These are phyloP conservation scores for Morpho helenor DNA, from an alignment of 2,888 invertebrate genomes.

Conservation along the genomic window DNA sequence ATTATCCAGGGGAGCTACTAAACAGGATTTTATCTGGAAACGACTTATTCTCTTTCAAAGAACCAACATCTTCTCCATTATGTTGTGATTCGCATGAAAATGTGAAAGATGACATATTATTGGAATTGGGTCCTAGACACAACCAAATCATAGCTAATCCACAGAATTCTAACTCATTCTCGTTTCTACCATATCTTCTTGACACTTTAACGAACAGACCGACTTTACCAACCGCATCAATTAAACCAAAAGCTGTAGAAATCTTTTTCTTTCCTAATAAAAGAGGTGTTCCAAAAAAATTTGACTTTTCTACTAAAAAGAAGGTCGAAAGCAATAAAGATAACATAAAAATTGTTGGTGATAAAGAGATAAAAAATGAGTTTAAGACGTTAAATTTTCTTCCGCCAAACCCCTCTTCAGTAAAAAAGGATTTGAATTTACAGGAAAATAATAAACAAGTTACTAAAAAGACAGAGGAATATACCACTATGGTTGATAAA, in stretches of 20 bases:
- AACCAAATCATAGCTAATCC: slow-evolving; percentile 23
- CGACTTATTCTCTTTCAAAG: slow-evolving; percentile 49
- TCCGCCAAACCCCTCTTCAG: slow-evolving; percentile 32
- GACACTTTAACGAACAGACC: slow-evolving; percentile 38
- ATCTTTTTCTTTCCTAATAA: slow-evolving; percentile 59
- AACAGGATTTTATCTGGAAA: slow-evolving; percentile 52
- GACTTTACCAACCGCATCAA: slow-evolving; percentile 25
- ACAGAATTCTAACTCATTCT: slow-evolving; percentile 20
- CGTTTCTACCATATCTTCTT: slow-evolving; percentile 40
- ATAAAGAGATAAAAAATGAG: slow-evolving; percentile 44
- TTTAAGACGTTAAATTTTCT: slow-evolving; percentile 32
- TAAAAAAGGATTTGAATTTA: slow-evolving; percentile 48
- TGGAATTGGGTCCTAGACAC: slow-evolving; percentile 48
- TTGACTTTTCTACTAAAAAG: slow-evolving; percentile 30
- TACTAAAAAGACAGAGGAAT: slow-evolving; percentile 23
- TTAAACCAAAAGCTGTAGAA: slow-evolving; percentile 53
- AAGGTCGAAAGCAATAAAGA: slow-evolving; percentile 36
- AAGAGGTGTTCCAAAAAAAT: slow-evolving; percentile 36
- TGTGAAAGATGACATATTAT: slow-evolving; percentile 48
- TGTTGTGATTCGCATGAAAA: slow-evolving; percentile 65
- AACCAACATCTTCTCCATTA: slow-evolving; percentile 41
- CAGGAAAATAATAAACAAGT: slow-evolving; percentile 33
- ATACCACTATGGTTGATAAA: slow-evolving; percentile 21
- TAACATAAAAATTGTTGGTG: slow-evolving; percentile 50
- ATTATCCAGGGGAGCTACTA: slow-evolving; percentile 46